Evolutionary conservation across 2,888 invertebrate species (phyloP).

Genomic region (Drosophila kanekoi): DNA sequence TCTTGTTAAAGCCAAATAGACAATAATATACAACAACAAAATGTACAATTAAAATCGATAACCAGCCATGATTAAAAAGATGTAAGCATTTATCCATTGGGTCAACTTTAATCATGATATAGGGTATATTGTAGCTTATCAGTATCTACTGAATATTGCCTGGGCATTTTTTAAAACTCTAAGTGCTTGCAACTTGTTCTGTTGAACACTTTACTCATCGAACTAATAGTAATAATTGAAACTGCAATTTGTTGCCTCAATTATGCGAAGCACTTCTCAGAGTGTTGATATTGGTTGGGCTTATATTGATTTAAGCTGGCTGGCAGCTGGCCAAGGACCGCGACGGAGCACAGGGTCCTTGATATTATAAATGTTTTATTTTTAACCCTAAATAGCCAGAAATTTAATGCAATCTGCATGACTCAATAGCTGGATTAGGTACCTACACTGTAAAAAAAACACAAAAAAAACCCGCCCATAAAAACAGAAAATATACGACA

Average conservation of each 20-base stretch:
- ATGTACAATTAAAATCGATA: no score
- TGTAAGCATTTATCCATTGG: no score
- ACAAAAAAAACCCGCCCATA: conserved; percentile 32
- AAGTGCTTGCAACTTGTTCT: conserved; percentile 17
- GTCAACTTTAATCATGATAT: neutral
- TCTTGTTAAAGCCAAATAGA: no score
- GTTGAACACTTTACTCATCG: conserved; percentile 22
- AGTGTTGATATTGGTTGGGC: conserved; percentile 53
- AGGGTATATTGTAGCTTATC: conserved; percentile 1
- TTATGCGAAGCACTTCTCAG: conserved; percentile 39
- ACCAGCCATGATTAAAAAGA: no score
- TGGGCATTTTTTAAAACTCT: neutral
- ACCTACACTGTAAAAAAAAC: conserved; percentile 7
- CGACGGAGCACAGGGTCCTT: neutral
- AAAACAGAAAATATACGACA: conserved; percentile 45
- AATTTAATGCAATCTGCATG: neutral
- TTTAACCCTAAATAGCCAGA: conserved; percentile 6
- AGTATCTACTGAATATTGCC: no score
- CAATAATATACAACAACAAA: no score
- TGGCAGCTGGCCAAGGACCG: conserved; percentile 42
- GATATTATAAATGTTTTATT: conserved; percentile 25
- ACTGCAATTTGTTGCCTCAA: conserved; percentile 59
- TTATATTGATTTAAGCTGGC: conserved; percentile 65
- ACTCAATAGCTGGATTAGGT: conserved; percentile 5
- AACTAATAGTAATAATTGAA: conserved; percentile 36